A percentile compares a stretch with the other conserved stretches of the same genome.
These are phyloP conservation scores for Cavia porcellus DNA, from an alignment of 2,113 vertebrate species.

Conservation along the genomic window DNA sequence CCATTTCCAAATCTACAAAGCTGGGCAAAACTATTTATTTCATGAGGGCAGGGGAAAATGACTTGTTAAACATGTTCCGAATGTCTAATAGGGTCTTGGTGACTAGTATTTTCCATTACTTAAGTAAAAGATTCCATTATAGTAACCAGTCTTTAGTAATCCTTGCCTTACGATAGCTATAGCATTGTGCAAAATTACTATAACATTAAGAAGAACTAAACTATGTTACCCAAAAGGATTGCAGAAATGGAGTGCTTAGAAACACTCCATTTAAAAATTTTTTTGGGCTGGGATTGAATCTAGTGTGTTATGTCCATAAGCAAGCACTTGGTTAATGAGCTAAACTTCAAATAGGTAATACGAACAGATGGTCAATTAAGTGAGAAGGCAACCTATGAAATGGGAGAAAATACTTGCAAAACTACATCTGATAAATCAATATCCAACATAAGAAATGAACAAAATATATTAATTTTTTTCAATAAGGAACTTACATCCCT, in stretches of 20 bases:
- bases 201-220: background rate
- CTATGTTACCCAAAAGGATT: background rate
- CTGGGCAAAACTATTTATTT: background rate
- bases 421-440: background rate
- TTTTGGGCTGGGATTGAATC: background rate
- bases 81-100: background rate
- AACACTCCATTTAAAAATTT: background rate
- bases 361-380: background rate
- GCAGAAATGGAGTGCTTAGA: background rate
- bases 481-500: background rate
- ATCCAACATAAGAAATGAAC: background rate
- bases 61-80: background rate
- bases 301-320: background rate
- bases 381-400: background rate
- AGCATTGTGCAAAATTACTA: background rate
- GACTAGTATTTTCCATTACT: background rate
- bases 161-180: background rate
- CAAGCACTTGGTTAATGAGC: background rate
- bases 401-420: background rate
- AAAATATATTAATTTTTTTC: background rate
- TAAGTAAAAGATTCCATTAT: background rate
- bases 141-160: background rate
- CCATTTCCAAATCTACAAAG: background rate
- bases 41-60: background rate
- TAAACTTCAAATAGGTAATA: background rate